phyloP scores from a whole-genome alignment of 2,113 vertebrate genomes.

The Rattus norvegicus region DNA sequence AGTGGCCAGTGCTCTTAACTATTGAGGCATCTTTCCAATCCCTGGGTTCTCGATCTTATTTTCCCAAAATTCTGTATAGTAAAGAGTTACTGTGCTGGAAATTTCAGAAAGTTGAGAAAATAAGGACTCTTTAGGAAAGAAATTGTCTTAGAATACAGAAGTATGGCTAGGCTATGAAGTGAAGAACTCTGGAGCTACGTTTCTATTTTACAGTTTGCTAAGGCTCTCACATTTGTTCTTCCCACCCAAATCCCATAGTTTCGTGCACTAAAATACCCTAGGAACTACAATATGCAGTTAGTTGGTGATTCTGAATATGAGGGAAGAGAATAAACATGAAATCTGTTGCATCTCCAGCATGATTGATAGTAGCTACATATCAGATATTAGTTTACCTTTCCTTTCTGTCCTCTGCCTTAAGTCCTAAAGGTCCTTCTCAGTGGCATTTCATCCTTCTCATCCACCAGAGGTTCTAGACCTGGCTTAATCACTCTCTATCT shows the following conservation, averaged over 20 bases:
- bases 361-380: not conserved
- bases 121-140: not conserved
- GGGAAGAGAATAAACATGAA: not conserved
- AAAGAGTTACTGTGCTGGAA: not conserved
- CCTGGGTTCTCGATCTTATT: not conserved
- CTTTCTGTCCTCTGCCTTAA: not conserved
- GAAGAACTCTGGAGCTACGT: not conserved
- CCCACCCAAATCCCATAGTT: not conserved
- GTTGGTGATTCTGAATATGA: not conserved
- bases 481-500: not conserved
- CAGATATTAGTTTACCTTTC: not conserved
- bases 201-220: not conserved
- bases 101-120: not conserved
- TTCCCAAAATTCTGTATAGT: not conserved
- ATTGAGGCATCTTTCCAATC: not conserved
- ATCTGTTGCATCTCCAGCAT: not conserved
- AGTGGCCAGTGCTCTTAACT: not conserved
- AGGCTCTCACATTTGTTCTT: not conserved
- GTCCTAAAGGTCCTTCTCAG: not conserved
- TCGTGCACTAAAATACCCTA: not conserved
- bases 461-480: not conserved
- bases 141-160: not conserved
- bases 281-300: not conserved
- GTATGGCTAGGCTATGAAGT: not conserved
- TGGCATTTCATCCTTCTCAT: not conserved